These are phyloP conservation scores for Chloroclysta siterata DNA, from an alignment of 2,888 invertebrate genomes.

Conservation along the genomic window DNA sequence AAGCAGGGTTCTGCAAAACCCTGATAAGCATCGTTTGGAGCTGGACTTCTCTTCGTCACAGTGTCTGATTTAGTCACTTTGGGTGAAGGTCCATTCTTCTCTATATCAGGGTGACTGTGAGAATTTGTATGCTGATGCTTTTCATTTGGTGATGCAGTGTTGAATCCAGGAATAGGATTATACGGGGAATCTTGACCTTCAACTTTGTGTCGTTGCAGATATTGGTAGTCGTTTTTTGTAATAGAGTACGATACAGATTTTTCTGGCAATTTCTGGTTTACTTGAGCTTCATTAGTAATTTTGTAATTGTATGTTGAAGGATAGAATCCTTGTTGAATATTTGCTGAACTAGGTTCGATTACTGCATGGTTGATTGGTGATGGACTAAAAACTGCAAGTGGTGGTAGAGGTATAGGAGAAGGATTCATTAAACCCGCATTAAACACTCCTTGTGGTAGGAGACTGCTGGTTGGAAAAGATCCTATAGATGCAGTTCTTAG, in stretches of 20 bases:
- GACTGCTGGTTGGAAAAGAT: neutral
- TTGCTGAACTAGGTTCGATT: neutral
- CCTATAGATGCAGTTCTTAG: neutral
- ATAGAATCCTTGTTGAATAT: neutral
- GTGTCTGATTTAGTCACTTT: constrained; percentile 11
- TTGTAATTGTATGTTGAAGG: constrained; percentile 1
- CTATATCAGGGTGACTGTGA: constrained; percentile 18
- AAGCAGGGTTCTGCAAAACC: constrained; percentile 18
- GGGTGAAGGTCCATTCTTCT: constrained; percentile 7
- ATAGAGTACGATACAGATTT: constrained; percentile 48
- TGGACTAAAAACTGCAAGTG: constrained; percentile 3
- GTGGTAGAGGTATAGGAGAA: neutral
- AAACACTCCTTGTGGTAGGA: neutral
- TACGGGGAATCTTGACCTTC: constrained; percentile 36
- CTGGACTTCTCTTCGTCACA: constrained; percentile 22
- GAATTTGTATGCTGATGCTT: constrained; percentile 9
- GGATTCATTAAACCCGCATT: constrained; percentile 5
- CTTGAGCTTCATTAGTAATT: neutral
- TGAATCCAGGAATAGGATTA: constrained; percentile 25
- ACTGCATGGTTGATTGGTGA: neutral
- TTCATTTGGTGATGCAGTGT: constrained; percentile 16
- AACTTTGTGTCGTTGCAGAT: constrained; percentile 46
- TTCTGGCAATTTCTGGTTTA: constrained; percentile 34
- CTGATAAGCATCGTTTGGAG: constrained; percentile 11
- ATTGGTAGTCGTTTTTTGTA: constrained; percentile 48